Evolutionary conservation across 1,140 invertebrate genomes (phyloP), one percentile per base, ranked within the genome.

Genomic region (Ips typographus): DNA sequence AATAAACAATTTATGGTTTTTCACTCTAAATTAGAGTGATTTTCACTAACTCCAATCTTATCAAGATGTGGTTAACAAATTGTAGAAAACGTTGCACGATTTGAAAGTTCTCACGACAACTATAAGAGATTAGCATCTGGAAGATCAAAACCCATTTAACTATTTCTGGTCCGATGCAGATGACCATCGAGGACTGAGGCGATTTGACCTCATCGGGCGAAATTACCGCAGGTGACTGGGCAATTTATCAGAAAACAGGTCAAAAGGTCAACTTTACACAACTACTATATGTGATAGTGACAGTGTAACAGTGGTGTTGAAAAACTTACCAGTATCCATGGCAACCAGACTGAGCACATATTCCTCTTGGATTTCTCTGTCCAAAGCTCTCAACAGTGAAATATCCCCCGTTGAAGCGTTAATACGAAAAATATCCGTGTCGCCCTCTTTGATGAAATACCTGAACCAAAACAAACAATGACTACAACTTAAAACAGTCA

Each of bases 391-490:
- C 51, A 93, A 82, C 49, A 96, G 84, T 7, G 88, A 91, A 74
- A 96, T 93, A 78, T 94, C 91, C 5, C 94, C 95, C 40, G 90
- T 93, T 7, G 90, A 93, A 6, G 93, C 89, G 81, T 96, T 95
- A 73, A 97, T 92, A 71, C 89, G 87, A 80, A 94, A 96, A 64
- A 94, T 82, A 79, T 93, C 91, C 3, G 91, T 88, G 81, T 95
- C 92, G 36, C 94, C 94, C 79, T 96, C 94, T 78, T 96, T 95
- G 68, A 96, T 88, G 77, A 95, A 93, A 82, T 96, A 97, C 40
- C 68, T 68, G 51, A 49, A 63, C 39, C 4, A 49, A 56, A 3
- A 51, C 6, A 58, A 22, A 22, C 4, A 58, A 37, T n/a, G 2
- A 55, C 36, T 55, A 55, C 8, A 55, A n/a, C 2, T 40, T 41